Conservation (phyloP, 2,797 vertebrate species). For the Melanotaenia parkinsoni region DNA sequence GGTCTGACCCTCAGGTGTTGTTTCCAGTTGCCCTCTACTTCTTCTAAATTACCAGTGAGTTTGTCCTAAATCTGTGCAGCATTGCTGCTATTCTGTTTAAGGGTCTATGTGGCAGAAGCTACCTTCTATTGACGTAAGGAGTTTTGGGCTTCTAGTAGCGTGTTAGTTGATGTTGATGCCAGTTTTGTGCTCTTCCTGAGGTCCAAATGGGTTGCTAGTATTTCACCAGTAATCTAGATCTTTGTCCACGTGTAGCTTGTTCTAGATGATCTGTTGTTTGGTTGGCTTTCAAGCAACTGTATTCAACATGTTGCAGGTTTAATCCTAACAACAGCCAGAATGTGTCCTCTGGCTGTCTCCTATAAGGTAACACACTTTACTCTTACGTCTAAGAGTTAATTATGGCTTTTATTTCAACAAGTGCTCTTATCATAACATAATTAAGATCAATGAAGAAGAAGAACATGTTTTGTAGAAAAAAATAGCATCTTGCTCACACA, state of each 20-base stretch:
- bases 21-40: neutral
- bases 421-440: conserved; percentile 32
- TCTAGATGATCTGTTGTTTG: neutral
- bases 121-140: neutral
- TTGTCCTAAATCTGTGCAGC: neutral
- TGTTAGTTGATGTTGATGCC: neutral
- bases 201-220: neutral
- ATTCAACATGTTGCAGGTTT: neutral
- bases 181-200: neutral
- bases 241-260: neutral
- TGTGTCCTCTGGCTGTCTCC: neutral
- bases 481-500: neutral
- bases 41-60: neutral
- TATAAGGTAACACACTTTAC: neutral
- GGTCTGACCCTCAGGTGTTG: neutral
- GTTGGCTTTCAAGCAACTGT: neutral
- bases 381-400: conserved; percentile 9
- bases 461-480: neutral
- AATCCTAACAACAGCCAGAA: neutral
- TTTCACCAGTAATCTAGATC: neutral
- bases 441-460: conserved; percentile 13
- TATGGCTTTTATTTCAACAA: conserved; percentile 31
- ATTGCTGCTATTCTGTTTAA: neutral
- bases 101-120: neutral
- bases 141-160: neutral